These are phyloP conservation scores for Drosophila glabriapex DNA, from an alignment of 2,888 invertebrate species.

Conservation along the genomic window DNA sequence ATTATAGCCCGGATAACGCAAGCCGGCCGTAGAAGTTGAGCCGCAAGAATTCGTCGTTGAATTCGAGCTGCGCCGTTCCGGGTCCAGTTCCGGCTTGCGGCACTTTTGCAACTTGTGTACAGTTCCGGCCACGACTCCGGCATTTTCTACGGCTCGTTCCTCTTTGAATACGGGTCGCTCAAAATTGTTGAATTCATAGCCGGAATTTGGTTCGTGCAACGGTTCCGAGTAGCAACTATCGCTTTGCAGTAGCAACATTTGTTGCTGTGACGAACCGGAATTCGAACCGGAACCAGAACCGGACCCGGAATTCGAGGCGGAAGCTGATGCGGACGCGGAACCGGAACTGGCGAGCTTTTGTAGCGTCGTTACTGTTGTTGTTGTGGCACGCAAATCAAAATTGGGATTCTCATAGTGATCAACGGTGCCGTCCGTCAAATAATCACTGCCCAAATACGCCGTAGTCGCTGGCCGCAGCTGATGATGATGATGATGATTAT, in stretches of 20 bases:
- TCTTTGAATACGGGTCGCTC: slow-evolving; percentile 87
- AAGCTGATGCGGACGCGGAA: slow-evolving; percentile 40
- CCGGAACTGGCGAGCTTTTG: slow-evolving; percentile 59
- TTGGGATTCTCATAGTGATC: slow-evolving; percentile 86
- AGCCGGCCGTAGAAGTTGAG: slow-evolving; percentile 67
- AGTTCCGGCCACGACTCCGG: slow-evolving; percentile 5
- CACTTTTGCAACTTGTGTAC: slow-evolving; percentile 37
- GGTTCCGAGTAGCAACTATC: slow-evolving; percentile 85
- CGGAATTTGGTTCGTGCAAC: slow-evolving; percentile 70
- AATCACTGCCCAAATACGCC: slow-evolving; percentile 67
- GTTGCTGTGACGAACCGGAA: slow-evolving; percentile 76
- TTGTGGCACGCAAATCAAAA: slow-evolving; percentile 78
- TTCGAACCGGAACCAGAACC: slow-evolving; percentile 60
- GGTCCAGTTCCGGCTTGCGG: slow-evolving; percentile 59
- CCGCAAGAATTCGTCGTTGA: slow-evolving; percentile 83
- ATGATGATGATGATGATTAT: slow-evolving; percentile 27
- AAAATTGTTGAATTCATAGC: slow-evolving; percentile 87
- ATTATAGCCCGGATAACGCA: slow-evolving; percentile 82
- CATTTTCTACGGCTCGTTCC: slow-evolving; percentile 31
- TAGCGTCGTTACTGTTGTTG: slow-evolving; percentile 19
- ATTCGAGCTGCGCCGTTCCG: slow-evolving; percentile 84
- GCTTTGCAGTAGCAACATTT: slow-evolving; percentile 75
- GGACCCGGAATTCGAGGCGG: slow-evolving; percentile 25
- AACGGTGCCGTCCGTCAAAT: slow-evolving; percentile 79
- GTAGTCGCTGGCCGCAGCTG: slow-evolving; percentile 40